These are phyloP conservation scores for Apis laboriosa DNA, from an alignment of 1,140 invertebrate genomes.

Conservation along the genomic window DNA sequence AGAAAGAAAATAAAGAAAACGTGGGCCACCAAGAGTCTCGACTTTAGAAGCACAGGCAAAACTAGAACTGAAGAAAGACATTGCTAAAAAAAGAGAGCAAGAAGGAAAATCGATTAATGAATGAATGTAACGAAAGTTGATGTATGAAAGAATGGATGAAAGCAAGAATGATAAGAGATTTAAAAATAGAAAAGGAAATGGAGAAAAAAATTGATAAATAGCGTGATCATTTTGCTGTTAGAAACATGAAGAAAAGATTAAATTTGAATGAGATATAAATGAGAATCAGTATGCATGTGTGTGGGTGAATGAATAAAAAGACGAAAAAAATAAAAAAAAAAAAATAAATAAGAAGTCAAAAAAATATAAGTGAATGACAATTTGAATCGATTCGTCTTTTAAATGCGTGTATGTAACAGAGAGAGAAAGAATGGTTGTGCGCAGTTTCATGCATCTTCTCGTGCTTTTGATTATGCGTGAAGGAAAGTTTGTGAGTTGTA, in stretches of 20 bases:
- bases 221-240: conserved; percentile 1
- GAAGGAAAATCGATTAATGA: neutral
- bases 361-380: conserved; percentile 2
- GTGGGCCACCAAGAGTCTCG: conserved; percentile 60
- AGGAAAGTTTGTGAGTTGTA: neutral
- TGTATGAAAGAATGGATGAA: conserved; percentile 5
- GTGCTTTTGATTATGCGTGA: neutral
- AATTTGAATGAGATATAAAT: neutral
- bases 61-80: conserved; percentile 71
- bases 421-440: neutral
- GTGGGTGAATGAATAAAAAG: neutral
- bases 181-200: neutral
- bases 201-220: conserved; percentile 1
- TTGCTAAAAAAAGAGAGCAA: conserved; percentile 52
- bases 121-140: neutral
- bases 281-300: neutral
- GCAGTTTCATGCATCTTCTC: neutral
- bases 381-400: conserved; percentile 21
- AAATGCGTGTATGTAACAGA: neutral
- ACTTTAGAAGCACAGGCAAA: conserved; percentile 70
- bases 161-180: neutral
- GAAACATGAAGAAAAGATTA: neutral
- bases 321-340: neutral
- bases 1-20: conserved; percentile 35
- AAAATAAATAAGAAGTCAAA: neutral